Percentiles rank a stretch among this genome's conserved stretches.
phyloP scores from a whole-genome alignment of 1,140 invertebrate species.

The Papilio polyxenes region DNA sequence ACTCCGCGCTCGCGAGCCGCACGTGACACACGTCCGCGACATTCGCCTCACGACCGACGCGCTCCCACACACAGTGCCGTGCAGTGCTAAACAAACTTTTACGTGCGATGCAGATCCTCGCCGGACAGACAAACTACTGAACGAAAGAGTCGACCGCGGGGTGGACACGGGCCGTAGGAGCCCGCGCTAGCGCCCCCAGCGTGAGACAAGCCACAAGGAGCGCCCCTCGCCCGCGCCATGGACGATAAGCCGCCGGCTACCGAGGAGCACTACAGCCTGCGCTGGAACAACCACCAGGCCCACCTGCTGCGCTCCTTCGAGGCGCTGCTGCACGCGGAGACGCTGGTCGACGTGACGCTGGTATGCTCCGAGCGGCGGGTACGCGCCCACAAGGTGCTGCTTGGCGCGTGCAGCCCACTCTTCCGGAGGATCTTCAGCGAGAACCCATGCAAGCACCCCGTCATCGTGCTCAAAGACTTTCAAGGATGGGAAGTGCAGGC shows the following conservation, averaged over 20 bases:
- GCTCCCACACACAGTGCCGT: constrained; percentile 52
- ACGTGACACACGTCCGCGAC: constrained; percentile 61
- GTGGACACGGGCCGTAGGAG: constrained; percentile 67
- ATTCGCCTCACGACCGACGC: constrained; percentile 43
- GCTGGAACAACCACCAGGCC: constrained; percentile 95
- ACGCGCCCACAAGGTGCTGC: constrained; percentile 93
- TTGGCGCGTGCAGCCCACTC: constrained; percentile 94
- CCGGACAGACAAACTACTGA: constrained; percentile 63
- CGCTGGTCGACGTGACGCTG: constrained; percentile 93
- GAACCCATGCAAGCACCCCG: constrained; percentile 95
- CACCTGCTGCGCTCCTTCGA: constrained; percentile 93
- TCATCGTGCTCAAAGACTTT: constrained; percentile 94
- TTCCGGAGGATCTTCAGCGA: constrained; percentile 94
- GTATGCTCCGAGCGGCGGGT: constrained; percentile 91
- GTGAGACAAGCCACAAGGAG: constrained; percentile 46
- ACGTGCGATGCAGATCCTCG: constrained; percentile 62
- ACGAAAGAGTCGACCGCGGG: constrained; percentile 70
- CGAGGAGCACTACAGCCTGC: constrained; percentile 92
- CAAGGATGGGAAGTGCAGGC: constrained; percentile 92
- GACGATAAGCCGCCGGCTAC: constrained; percentile 70
- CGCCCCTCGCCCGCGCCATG: constrained; percentile 59
- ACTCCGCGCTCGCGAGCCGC: constrained; percentile 61
- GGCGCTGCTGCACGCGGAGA: constrained; percentile 89
- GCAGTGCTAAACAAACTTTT: constrained; percentile 62
- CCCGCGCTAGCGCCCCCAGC: constrained; percentile 64